A percentile compares a stretch with the other conserved stretches of the same genome.
phyloP scores from a whole-genome alignment of 1,140 invertebrate species.

The Pseudoatta argentina region DNA sequence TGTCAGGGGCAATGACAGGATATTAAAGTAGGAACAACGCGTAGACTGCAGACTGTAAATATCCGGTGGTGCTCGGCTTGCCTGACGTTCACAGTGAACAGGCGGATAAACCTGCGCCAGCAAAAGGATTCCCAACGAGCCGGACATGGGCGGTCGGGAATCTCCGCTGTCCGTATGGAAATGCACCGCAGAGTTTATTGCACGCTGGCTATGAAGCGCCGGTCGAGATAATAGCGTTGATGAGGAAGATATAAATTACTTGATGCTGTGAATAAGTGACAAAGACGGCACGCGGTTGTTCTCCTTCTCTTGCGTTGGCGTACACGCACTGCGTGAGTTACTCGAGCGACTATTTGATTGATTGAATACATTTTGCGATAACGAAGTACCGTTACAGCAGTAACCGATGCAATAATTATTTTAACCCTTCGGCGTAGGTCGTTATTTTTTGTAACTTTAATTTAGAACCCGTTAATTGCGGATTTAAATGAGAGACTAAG shows the following conservation, averaged over 20 bases:
- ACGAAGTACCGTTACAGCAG: not conserved
- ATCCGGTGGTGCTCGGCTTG: constrained; percentile 77
- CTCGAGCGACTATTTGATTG: not conserved
- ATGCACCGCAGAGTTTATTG: constrained; percentile 58
- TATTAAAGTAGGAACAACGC: constrained; percentile 81
- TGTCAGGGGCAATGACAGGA: constrained; percentile 81
- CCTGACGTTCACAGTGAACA: constrained; percentile 75
- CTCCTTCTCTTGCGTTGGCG: constrained; percentile 10
- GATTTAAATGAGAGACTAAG: not conserved
- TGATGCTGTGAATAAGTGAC: constrained; percentile 53
- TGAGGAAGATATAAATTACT: constrained; percentile 65
- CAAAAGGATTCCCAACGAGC: constrained; percentile 57
- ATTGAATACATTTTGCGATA: constrained; percentile 21
- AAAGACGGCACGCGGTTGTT: constrained; percentile 17
- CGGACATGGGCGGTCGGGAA: constrained; percentile 53
- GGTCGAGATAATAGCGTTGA: constrained; percentile 56
- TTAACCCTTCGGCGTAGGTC: not conserved
- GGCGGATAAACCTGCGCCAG: constrained; percentile 57
- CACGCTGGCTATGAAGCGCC: constrained; percentile 50
- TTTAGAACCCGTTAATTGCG: not conserved
- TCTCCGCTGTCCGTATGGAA: constrained; percentile 61
- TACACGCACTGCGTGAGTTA: constrained; percentile 30
- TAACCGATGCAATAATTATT: constrained; percentile 22
- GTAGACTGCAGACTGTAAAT: constrained; percentile 81
- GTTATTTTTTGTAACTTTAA: not conserved